Evolutionary conservation across 2,888 invertebrate genomes (phyloP).

Genomic region (Clitarchus hookeri): DNA sequence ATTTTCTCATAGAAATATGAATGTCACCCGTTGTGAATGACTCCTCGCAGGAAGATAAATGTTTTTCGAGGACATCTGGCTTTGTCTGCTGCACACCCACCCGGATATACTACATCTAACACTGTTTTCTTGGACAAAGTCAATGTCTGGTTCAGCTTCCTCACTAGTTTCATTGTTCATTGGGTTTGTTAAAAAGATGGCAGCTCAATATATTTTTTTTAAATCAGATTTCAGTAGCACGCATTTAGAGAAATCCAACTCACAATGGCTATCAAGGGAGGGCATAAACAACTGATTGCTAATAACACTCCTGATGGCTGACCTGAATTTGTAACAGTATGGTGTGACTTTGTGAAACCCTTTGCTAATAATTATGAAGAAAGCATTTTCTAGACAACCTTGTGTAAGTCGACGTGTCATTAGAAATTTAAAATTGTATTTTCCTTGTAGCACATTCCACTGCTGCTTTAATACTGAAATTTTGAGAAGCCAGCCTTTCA

Average conservation of each 20-base stretch:
- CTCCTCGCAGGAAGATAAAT: background rate
- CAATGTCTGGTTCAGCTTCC: background rate
- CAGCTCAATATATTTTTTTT: no score
- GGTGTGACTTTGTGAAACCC: background rate
- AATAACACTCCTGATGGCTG: no score
- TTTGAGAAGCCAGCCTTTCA: constrained; percentile 22
- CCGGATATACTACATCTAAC: background rate
- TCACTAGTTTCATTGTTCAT: no score
- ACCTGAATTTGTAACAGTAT: background rate
- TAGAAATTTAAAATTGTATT: constrained; percentile 27
- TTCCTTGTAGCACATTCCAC: constrained; percentile 26
- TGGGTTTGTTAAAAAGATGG: no score
- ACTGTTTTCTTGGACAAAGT: background rate
- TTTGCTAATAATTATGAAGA: background rate
- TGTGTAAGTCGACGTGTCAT: constrained; percentile 30
- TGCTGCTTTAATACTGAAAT: constrained; percentile 17
- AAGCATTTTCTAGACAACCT: constrained; percentile 15
- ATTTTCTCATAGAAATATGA: no score
- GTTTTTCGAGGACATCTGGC: background rate
- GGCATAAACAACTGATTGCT: no score
- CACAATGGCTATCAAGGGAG: no score
- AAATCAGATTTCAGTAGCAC: no score
- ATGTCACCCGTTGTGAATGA: no score
- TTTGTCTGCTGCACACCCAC: background rate
- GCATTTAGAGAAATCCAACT: no score